These are phyloP conservation scores for Synaphobranchus kaupii DNA, from an alignment of 2,797 vertebrate species.

Conservation along the genomic window DNA sequence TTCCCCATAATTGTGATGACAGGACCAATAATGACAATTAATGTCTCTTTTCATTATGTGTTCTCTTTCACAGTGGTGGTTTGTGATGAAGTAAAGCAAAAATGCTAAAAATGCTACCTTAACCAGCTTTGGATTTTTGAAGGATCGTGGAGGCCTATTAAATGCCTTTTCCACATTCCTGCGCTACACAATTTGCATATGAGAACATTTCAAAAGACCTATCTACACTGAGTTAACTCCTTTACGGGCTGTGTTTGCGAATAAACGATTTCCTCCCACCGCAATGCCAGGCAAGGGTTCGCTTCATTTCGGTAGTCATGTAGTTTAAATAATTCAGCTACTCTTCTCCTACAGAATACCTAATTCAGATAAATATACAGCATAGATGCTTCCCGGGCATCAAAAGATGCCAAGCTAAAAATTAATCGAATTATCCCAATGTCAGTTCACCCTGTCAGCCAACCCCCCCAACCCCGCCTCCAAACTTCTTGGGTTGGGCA, in stretches of 20 bases:
- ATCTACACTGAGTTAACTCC: slow-evolving; percentile 74
- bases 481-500: slow-evolving; percentile 72
- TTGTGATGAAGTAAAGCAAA: not conserved
- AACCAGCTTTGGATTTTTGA: slow-evolving; percentile 49
- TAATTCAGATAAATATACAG: slow-evolving; percentile 66
- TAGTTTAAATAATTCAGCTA: slow-evolving; percentile 82
- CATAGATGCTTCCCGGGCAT: slow-evolving; percentile 59
- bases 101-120: not conserved
- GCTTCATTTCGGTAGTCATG: slow-evolving; percentile 74
- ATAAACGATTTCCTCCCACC: slow-evolving; percentile 69
- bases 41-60: not conserved
- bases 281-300: slow-evolving; percentile 69
- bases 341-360: slow-evolving; percentile 65
- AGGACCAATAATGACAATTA: not conserved
- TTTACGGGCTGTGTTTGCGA: slow-evolving; percentile 73
- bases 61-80: not conserved
- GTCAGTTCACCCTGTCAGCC: slow-evolving; percentile 82
- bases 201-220: slow-evolving; percentile 70
- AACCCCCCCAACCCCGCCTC: not conserved
- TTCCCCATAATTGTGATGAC: not conserved
- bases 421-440: slow-evolving; percentile 91
- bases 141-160: slow-evolving; percentile 48
- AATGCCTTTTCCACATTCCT: slow-evolving; percentile 53
- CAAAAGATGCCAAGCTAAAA: slow-evolving; percentile 69
- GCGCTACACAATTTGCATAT: slow-evolving; percentile 67